Evolutionary conservation across 2,113 vertebrate genomes (phyloP).

Genomic region (Paratilapia polleni): DNA sequence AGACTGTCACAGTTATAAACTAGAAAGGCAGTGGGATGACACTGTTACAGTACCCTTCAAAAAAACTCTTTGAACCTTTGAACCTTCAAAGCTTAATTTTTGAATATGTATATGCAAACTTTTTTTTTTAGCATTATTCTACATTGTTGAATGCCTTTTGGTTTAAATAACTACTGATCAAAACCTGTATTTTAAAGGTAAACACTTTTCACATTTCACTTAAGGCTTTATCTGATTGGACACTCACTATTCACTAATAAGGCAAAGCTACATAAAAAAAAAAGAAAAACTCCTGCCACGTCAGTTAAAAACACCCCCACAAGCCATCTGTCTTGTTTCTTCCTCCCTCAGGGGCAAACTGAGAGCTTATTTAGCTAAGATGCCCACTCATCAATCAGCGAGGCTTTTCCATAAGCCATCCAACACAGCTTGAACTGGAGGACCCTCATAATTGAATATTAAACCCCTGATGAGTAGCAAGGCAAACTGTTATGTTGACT

Average conservation of each 20-base stretch:
- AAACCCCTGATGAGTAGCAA: slow-evolving; percentile 57
- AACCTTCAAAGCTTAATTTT: neutral
- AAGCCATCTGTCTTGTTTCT: slow-evolving; percentile 57
- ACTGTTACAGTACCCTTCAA: neutral
- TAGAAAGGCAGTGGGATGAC: slow-evolving; percentile 15
- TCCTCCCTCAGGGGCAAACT: slow-evolving; percentile 44
- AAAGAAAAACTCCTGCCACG: slow-evolving; percentile 26
- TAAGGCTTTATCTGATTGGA: neutral
- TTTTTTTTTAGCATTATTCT: neutral
- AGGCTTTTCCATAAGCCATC: slow-evolving; percentile 39
- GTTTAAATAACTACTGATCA: neutral
- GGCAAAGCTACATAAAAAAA: slow-evolving; percentile 23
- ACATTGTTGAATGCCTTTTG: neutral
- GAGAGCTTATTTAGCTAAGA: slow-evolving; percentile 40
- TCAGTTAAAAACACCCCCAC: slow-evolving; percentile 48
- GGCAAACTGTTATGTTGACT: slow-evolving; percentile 24
- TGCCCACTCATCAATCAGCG: slow-evolving; percentile 55
- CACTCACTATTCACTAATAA: slow-evolving; percentile 4
- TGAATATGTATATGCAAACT: neutral
- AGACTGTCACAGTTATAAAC: slow-evolving; percentile 33
- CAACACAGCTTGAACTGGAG: slow-evolving; percentile 57
- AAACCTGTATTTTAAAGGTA: neutral
- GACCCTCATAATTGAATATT: slow-evolving; percentile 68
- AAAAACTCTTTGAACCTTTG: slow-evolving; percentile 7
- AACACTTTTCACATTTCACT: neutral